Percentiles rank a stretch among this genome's conserved stretches.
Conservation (phyloP, 2,113 vertebrate species). For the Gymnarchus niloticus region DNA sequence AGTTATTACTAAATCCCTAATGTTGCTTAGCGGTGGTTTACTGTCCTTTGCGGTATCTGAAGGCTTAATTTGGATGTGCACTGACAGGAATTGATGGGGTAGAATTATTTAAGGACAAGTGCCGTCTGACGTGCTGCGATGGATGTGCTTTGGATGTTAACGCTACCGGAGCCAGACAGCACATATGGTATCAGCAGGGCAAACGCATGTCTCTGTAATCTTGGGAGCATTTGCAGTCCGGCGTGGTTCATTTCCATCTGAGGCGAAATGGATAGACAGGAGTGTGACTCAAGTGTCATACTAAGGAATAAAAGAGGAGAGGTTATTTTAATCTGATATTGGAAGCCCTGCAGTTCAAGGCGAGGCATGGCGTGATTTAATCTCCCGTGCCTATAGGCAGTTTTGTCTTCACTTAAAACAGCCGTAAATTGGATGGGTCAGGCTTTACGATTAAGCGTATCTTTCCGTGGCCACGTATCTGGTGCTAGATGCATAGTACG, state of each 20-base stretch:
- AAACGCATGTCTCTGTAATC: background rate
- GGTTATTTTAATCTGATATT: constrained; percentile 13
- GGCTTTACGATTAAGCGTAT: constrained; percentile 1
- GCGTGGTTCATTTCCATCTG: background rate
- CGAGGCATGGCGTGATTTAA: background rate
- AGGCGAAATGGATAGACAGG: background rate
- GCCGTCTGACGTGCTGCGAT: background rate
- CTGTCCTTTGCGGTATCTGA: background rate
- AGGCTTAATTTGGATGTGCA: background rate
- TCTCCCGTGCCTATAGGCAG: constrained; percentile 2
- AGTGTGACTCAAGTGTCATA: background rate
- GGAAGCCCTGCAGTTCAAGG: background rate
- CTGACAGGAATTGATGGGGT: background rate
- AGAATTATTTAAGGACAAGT: background rate
- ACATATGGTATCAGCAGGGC: background rate
- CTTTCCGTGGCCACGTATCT: background rate
- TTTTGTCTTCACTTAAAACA: constrained; percentile 22
- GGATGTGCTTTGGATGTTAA: background rate
- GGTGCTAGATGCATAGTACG: background rate
- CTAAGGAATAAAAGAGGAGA: background rate
- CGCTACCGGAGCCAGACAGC: background rate
- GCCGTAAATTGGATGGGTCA: constrained; percentile 17
- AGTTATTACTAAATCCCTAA: background rate
- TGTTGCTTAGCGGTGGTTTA: background rate
- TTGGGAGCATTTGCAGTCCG: background rate